Base-by-base conservation (phyloP, 1,140 invertebrate genomes). In the Matsumurasca onukii region DNA sequence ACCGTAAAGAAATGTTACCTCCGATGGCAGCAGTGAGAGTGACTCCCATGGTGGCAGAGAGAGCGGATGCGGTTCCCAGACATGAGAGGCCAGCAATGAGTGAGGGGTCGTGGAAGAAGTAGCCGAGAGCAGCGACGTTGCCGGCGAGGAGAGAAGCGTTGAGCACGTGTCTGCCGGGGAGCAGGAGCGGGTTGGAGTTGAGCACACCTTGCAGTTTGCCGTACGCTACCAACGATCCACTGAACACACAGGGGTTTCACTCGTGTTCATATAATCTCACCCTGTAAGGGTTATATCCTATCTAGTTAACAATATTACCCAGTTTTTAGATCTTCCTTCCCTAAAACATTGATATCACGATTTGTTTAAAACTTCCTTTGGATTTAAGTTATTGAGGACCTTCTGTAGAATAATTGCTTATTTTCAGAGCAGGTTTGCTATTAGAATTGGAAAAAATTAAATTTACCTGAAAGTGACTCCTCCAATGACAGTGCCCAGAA, bases 1-100 rank as follows among this genome's bases (percentile, higher is more conserved):
- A n/a, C n/a, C n/a, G n/a, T n/a, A 39, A 39, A 5, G 34, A 17
- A 39, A 39, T 39, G 34, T 39, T 76, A 90, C 90, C 93, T 85
- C 93, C 93, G 78, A 95, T 95, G 68, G 93, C 93, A 69, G 91
- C 85, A 12, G 94, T 95, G 3, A 96, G 82, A 15, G 93, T 95
- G 9, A 95, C 85, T 5, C 94, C 93, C 90, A 95, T 92, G 64
- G 84, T 82, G 74, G 85, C 86, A 73, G 85, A 93, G 71, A 93
- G 74, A 3, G 85, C 84, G 29, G 92, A 87, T 2, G 93, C 93
- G 15, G 87, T 83, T 20, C 88, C 89, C 1, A 95, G 82, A 65
- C 93, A 81, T 24, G 81, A 79, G 31, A 85, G 76, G n/a, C 88
- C 89, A 66, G 85, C 86, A n/a, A 79, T 81, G 74, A 88, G 81